Evolutionary conservation across 2,113 vertebrate genomes (phyloP), one percentile per base, ranked within the genome.

Genomic region (Cavia aperea): DNA sequence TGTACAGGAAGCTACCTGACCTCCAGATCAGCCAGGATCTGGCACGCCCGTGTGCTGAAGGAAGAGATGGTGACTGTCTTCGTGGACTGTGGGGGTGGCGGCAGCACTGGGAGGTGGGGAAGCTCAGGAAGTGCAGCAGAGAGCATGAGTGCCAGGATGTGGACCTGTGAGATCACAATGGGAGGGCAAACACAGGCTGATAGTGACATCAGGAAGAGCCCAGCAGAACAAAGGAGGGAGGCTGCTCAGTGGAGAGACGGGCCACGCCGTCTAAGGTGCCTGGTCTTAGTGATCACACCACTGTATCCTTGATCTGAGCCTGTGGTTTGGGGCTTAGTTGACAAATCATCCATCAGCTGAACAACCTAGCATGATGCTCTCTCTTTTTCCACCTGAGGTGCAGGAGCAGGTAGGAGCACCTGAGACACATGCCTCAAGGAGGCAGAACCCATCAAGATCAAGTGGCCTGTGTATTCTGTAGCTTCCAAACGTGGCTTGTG

Each of bases 51-150:
- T 1, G 0, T 11, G 51, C 10, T 9, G 56, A 33, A 31, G 21
- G 51, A 62, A 89, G 36, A 46, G 63, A 29, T 24, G 9, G 9
- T 7, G 14, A 7, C 4, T 4, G 24, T 56, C 8, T 33, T 51
- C 49, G 46, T 19, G n/a, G 19, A 15, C 1, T 9, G 31, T 12
- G 0, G 2, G 75, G 51, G 5, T 7, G 5, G 33, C 0, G 10
- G 51, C 5, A 9, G 4, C 36, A n/a, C n/a, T 24, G 24, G 10
- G 33, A n/a, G 63, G 31, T 36, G 21, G 31, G 49, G 9, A 19
- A 21, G 10, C 7, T 15, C 15, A 56, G 46, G 46, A 36, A 5
- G 13, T 21, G 15, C 15, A 26, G 31, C 56, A 49, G 19, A 51
- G 89, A 63, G 23, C 33, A 23, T 23, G 43, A 9, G 77, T 68